A percentile compares a stretch with the other conserved stretches of the same genome.
Conservation (phyloP, 2,113 vertebrate genomes). For the Lampris megalopsis region DNA sequence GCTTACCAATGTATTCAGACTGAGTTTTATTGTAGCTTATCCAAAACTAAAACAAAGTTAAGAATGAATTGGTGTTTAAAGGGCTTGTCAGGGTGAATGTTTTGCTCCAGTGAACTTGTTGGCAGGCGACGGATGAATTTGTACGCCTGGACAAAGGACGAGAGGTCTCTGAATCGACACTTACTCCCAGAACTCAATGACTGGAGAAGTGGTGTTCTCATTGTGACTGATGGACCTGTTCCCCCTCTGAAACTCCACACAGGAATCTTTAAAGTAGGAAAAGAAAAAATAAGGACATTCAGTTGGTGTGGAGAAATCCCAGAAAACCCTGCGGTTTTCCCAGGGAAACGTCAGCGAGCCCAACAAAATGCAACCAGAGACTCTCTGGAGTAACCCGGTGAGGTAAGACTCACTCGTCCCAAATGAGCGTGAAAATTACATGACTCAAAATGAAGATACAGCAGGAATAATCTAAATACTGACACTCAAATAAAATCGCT, state of each 20-base stretch:
- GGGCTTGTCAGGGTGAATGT: neutral
- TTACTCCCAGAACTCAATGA: conserved; percentile 88
- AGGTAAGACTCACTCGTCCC: too few relatives aligned
- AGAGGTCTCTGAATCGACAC: conserved; percentile 53
- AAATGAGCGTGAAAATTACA: too few relatives aligned
- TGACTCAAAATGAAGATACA: too few relatives aligned
- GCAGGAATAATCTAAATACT: too few relatives aligned
- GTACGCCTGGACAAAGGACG: conserved; percentile 73
- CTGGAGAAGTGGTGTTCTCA: conserved; percentile 82
- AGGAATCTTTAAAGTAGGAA: conserved; percentile 77
- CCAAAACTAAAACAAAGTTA: neutral
- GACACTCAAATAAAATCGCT: too few relatives aligned
- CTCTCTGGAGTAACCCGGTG: conserved; percentile 25
- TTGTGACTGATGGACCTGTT: conserved; percentile 76
- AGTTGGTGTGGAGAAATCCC: conserved; percentile 65
- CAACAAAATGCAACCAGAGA: conserved; percentile 52
- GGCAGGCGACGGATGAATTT: conserved; percentile 79
- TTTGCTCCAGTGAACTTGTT: conserved; percentile 42
- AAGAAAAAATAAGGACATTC: conserved; percentile 64
- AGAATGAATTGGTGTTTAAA: neutral
- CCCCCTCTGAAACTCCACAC: conserved; percentile 81
- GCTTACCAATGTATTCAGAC: too few relatives aligned
- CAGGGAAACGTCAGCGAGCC: conserved; percentile 60
- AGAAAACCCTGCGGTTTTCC: conserved; percentile 64
- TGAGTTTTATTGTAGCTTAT: too few relatives aligned